These are phyloP conservation scores for Sceloporus undulatus DNA, from an alignment of 2,113 vertebrate species.

Conservation along the genomic window DNA sequence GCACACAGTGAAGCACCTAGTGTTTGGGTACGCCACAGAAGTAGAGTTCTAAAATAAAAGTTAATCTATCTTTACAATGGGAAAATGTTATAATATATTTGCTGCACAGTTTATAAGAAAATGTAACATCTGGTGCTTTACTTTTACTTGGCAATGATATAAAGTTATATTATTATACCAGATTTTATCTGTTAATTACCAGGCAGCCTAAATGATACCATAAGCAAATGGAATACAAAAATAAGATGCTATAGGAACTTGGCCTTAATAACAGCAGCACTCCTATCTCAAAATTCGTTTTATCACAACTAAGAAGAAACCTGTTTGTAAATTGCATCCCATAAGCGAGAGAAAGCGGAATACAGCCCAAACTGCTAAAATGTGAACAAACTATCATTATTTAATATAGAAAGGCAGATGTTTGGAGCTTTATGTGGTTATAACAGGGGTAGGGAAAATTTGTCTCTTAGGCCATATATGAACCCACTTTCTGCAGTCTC, in stretches of 20 bases:
- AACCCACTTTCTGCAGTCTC: no score
- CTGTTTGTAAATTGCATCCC: background rate
- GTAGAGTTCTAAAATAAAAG: slow-evolving; percentile 48
- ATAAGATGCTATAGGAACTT: slow-evolving; percentile 43
- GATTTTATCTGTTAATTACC: slow-evolving; percentile 67
- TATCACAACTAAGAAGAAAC: slow-evolving; percentile 2
- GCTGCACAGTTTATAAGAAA: slow-evolving; percentile 58
- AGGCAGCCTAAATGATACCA: slow-evolving; percentile 58
- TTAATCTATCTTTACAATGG: slow-evolving; percentile 23
- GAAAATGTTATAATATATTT: slow-evolving; percentile 41
- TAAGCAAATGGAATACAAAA: slow-evolving; percentile 49
- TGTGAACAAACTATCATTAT: background rate
- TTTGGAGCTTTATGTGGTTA: background rate
- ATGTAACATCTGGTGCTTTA: slow-evolving; percentile 52
- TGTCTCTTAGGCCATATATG: no score
- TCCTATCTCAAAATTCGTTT: background rate
- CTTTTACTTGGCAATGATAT: slow-evolving; percentile 64
- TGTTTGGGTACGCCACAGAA: background rate
- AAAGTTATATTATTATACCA: slow-evolving; percentile 59
- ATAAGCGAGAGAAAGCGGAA: background rate
- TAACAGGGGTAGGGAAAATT: background rate
- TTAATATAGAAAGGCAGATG: background rate
- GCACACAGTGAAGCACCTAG: background rate
- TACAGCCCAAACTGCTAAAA: background rate
- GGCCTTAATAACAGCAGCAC: slow-evolving; percentile 39